Base-by-base conservation (phyloP, 2,797 vertebrate genomes). In the Aeoliscus strigatus region DNA sequence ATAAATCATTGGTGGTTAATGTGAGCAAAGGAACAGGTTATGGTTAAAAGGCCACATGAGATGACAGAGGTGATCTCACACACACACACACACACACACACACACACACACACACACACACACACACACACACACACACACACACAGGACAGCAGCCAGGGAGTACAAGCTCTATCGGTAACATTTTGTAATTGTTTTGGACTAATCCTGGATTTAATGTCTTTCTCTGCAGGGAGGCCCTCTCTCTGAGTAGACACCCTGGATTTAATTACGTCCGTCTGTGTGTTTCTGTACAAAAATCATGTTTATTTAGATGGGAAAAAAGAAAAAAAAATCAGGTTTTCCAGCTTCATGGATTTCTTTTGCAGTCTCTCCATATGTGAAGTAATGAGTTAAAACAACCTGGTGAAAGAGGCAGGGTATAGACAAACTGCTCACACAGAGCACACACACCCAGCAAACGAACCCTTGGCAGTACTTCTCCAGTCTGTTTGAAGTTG, bases 401-500 rank as follows among this genome's bases (percentile, higher is more conserved):
- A 27, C 18, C 26, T 17, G 14, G 49, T 46, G 57, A 37, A 38
- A 38, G 39, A 50, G 53, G 45, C 41, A 14, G 8, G 14, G 30
- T 43, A 61, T 29, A 25, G 39, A 36, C 27, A 21, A 39, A 23
- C 37, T n/a, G 14, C 30, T 39, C 36, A 33, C 39, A 29, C 29
- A 32, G 15, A 2, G n/a, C 44, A 53, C 47, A 47, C 46, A 39
- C 40, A 46, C 21, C 42, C 64, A 55, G 55, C 31, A 14, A 71
- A 67, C 66, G 77, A 87, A 87, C 82, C 77, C 77, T 77, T 79
- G 79, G 85, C 82, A 81, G 71, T 87, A 58, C 83, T 90, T 86
- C 83, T 75, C 62, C 79, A 91, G 80, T 91, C 90, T 88, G 87
- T 91, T 91, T 92, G 89, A 91, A 88, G 88, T 88, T 52, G 75